A percentile compares a stretch with the other conserved stretches of the same genome.
phyloP scores from a whole-genome alignment of 2,113 vertebrate genomes.

The Microcebus jonahi region DNA sequence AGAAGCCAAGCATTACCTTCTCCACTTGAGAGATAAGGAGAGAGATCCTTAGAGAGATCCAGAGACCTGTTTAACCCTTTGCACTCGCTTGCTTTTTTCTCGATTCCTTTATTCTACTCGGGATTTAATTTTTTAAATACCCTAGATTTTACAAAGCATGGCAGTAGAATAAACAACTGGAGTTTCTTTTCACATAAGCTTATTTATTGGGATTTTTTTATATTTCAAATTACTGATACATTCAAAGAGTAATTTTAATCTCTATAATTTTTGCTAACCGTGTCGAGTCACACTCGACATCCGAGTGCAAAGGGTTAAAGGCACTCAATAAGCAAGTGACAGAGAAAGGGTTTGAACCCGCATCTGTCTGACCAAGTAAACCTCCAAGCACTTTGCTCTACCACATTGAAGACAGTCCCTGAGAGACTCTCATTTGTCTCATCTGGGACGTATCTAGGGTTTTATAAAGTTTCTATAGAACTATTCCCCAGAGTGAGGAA shows the following conservation, averaged over 20 bases:
- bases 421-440: too few relatives aligned
- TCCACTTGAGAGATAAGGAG: background rate
- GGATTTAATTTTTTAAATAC: too few relatives aligned
- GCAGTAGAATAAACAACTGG: too few relatives aligned
- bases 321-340: background rate
- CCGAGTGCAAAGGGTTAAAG: background rate
- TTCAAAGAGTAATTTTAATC: too few relatives aligned
- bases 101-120: too few relatives aligned
- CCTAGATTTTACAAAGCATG: too few relatives aligned
- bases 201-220: too few relatives aligned
- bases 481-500: background rate
- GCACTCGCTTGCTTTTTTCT: too few relatives aligned
- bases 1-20: background rate
- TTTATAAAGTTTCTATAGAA: background rate
- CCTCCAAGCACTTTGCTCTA: background rate
- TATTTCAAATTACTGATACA: too few relatives aligned
- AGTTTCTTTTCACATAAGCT: too few relatives aligned
- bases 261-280: too few relatives aligned
- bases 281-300: too few relatives aligned
- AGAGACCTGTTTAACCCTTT: background rate
- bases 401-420: background rate
- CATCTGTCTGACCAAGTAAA: background rate
- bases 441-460: background rate
- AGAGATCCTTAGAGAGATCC: background rate
- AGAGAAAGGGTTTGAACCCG: background rate